Conservation (phyloP, 2,888 invertebrate species). For the Timandra comae region DNA sequence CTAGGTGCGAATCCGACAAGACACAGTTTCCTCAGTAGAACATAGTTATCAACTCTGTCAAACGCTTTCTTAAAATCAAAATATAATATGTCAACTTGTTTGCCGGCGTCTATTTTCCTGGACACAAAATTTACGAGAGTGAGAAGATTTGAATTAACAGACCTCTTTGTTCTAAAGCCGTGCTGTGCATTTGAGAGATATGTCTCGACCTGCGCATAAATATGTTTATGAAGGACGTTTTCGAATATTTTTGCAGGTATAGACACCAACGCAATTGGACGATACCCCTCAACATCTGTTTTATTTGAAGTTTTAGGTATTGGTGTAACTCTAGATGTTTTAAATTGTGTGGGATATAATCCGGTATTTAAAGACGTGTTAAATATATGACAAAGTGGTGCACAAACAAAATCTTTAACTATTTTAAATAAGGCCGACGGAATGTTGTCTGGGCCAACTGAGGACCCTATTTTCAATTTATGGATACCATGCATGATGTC, state of each 20-base stretch:
- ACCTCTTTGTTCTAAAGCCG: background rate
- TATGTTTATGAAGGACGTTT: background rate
- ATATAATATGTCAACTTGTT: background rate
- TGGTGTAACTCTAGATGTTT: background rate
- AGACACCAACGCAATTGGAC: constrained; percentile 1
- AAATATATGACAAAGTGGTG: too few relatives aligned
- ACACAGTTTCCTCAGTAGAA: background rate
- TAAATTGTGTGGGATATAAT: background rate
- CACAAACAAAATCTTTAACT: too few relatives aligned
- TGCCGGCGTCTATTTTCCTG: background rate
- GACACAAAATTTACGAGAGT: background rate
- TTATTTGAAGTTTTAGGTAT: constrained; percentile 1
- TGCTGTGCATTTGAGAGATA: background rate
- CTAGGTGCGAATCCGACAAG: background rate
- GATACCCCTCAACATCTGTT: background rate
- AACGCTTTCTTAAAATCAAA: background rate
- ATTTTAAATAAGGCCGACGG: too few relatives aligned
- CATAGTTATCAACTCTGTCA: too few relatives aligned
- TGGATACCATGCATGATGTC: background rate
- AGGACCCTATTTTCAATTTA: background rate
- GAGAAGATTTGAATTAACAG: background rate
- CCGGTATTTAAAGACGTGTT: background rate
- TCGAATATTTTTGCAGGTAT: constrained; percentile 2
- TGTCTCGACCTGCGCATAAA: background rate
- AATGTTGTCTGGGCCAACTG: too few relatives aligned